A percentile compares a stretch with the other conserved stretches of the same genome.
Conservation (phyloP, 2,113 vertebrate genomes). For the Rhea americana region DNA sequence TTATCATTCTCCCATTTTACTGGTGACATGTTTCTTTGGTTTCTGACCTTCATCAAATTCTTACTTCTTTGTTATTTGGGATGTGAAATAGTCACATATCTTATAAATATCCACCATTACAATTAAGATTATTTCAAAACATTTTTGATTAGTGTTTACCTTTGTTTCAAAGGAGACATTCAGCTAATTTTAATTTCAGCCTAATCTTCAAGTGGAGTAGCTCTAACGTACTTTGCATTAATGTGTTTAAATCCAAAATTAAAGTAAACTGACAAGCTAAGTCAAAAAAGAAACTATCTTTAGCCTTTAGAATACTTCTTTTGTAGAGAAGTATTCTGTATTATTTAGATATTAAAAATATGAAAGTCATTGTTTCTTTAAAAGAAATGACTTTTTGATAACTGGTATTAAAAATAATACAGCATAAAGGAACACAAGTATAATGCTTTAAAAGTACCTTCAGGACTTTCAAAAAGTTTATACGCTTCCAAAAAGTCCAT, state of each 20-base stretch:
- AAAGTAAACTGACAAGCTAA: slow-evolving; percentile 36
- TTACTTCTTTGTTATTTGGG: background rate
- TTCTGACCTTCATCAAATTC: background rate
- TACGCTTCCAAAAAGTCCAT: background rate
- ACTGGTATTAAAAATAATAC: background rate
- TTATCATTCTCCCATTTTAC: background rate
- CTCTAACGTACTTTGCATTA: slow-evolving; percentile 36
- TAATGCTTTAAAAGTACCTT: background rate
- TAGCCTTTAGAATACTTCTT: background rate
- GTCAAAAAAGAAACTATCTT: background rate
- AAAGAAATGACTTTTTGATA: background rate
- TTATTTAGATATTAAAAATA: background rate
- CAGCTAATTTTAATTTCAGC: slow-evolving; percentile 48
- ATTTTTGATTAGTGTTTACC: slow-evolving; percentile 60
- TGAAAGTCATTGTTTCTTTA: background rate
- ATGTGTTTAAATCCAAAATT: slow-evolving; percentile 52
- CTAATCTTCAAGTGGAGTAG: slow-evolving; percentile 44
- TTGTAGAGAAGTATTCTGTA: background rate
- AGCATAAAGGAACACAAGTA: background rate
- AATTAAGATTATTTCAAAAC: slow-evolving; percentile 54
- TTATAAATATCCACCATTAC: slow-evolving; percentile 33
- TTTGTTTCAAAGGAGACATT: slow-evolving; percentile 52
- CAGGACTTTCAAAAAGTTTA: background rate
- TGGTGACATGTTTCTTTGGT: background rate
- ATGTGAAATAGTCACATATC: background rate